These are phyloP conservation scores for Tanytarsus gracilentus DNA, from an alignment of 2,888 invertebrate species.

Conservation along the genomic window DNA sequence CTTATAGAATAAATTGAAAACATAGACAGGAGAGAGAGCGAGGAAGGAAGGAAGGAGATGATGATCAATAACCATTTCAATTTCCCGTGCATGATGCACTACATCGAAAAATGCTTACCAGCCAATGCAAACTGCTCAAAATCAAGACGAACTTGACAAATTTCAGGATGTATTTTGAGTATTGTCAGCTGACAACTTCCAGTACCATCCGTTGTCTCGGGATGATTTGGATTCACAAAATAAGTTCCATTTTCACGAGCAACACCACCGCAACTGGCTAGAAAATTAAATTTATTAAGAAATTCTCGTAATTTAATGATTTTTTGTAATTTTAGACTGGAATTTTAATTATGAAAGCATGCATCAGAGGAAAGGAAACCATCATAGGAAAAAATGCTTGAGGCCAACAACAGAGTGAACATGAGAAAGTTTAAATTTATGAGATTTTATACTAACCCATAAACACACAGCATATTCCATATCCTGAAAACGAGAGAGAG, in stretches of 20 bases:
- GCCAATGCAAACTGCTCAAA: conserved; percentile 31
- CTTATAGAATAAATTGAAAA: conserved; percentile 54
- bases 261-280: conserved; percentile 68
- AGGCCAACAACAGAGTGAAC: not conserved
- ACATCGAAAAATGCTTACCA: conserved; percentile 11
- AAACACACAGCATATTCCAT: conserved; percentile 43
- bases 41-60: not conserved
- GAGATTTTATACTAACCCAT: conserved; percentile 31
- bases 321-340: too few relatives aligned
- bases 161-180: conserved; percentile 63
- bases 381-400: not conserved
- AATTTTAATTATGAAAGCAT: too few relatives aligned
- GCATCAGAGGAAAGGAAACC: not conserved
- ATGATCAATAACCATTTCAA: not conserved
- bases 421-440: conserved; percentile 4
- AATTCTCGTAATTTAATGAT: too few relatives aligned
- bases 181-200: conserved; percentile 79
- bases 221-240: conserved; percentile 77
- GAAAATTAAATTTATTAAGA: conserved; percentile 49
- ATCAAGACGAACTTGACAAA: conserved; percentile 69
- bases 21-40: conserved; percentile 36
- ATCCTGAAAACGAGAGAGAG: too few relatives aligned
- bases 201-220: conserved; percentile 50
- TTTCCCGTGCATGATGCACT: not conserved
- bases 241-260: conserved; percentile 75